Base-by-base conservation (phyloP, 2,888 invertebrate species). In the Lasiommata megera region DNA sequence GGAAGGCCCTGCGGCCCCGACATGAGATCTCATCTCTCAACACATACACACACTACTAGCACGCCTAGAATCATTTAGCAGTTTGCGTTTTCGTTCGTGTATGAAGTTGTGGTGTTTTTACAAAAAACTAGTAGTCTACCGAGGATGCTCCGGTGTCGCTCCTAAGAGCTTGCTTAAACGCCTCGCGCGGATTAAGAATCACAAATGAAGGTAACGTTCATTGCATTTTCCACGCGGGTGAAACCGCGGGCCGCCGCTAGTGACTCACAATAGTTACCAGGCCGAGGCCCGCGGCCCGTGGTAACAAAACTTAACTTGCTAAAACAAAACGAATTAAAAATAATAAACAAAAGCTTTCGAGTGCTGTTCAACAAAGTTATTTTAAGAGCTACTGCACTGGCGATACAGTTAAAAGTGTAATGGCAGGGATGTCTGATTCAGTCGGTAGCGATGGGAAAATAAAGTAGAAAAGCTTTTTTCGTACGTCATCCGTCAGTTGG, bases 391-490 rank as follows among this genome's bases (percentile, higher is more conserved):
- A 37, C 12, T 1, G 1, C 9, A n/a, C 8, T 23, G 6, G 18
- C 0, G 8, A 37, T 48, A 37, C 17, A 48, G 36, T 37, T 23
- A 5, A 37, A 37, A 37, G 6, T 48, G 9, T n/a, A 5, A n/a
- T 9, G 18, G 36, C 36, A 9, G 36, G 36, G 1, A 37, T 12
- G 23, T 36, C 18, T 1, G 23, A 23, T 8, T 48, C 12, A 23
- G 48, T 48, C 12, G 47, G 31, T 18, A 31, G 31, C 34, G 34
- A 16, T 47, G 34, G 31, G 34, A 48, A 48, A 48, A 48, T 48
- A 48, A 48, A 48, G 48, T 18, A 48, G 12, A 37, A 48, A 37
- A 48, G 36, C 36, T 48, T 31, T 31, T 46, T 28, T 29, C 31
- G 16, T 16, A 46, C 46, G 31, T 16, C 37, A 48, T 9, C 8